Evolutionary conservation across 2,888 invertebrate species (phyloP).

Genomic region (Apodemia duryi): DNA sequence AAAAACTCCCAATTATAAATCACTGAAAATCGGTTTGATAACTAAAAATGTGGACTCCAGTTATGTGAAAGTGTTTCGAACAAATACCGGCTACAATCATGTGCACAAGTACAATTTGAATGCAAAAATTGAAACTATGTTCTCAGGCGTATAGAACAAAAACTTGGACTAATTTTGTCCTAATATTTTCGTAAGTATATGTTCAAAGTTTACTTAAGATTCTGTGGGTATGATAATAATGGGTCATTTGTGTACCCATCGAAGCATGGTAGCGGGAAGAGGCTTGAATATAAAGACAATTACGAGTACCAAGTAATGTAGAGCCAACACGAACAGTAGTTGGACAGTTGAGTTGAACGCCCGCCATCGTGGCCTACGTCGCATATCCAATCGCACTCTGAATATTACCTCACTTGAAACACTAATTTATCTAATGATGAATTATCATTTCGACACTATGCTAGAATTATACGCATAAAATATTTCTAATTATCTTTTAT

Average conservation of each 20-base stretch:
- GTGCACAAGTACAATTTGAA: conserved; percentile 66
- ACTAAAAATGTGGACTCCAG: conserved; percentile 56
- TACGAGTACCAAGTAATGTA: conserved; percentile 28
- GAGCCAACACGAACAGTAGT: conserved; percentile 31
- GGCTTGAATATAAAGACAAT: conserved; percentile 29
- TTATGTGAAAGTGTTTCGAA: conserved; percentile 65
- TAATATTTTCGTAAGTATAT: conserved; percentile 34
- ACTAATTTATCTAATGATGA: conserved; percentile 20
- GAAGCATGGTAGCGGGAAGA: conserved; percentile 32
- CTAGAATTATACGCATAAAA: neutral
- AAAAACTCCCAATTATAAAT: conserved; percentile 29
- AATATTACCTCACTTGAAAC: conserved; percentile 53
- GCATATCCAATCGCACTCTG: conserved; percentile 53
- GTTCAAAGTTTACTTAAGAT: conserved; percentile 23
- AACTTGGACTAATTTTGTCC: conserved; percentile 17
- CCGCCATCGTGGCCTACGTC: conserved; percentile 53
- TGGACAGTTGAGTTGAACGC: conserved; percentile 67
- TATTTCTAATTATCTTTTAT: too few species aligned
- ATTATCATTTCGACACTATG: conserved; percentile 8
- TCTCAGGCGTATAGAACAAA: conserved; percentile 48
- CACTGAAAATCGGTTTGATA: conserved; percentile 24
- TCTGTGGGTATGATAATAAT: conserved; percentile 25
- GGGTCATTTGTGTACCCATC: conserved; percentile 36
- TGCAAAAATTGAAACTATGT: conserved; percentile 63
- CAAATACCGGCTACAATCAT: conserved; percentile 61